A percentile compares a stretch with the other conserved stretches of the same genome.
Conservation (phyloP, 2,113 vertebrate species). For the Tiliqua scincoides region DNA sequence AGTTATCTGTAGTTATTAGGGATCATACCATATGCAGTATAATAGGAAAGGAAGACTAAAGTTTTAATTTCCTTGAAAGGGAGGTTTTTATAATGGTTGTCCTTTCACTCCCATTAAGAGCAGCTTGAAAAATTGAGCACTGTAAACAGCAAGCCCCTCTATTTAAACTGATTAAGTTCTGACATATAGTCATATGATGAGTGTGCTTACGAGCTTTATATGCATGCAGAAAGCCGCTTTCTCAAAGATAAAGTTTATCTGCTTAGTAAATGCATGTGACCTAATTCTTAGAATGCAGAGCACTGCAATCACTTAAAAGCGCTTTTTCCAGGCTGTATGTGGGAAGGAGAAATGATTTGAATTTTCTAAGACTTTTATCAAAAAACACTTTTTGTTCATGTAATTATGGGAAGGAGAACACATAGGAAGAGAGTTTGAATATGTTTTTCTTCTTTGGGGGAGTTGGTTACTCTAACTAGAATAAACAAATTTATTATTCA, state of each 20-base stretch:
- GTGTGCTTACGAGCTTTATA: neutral
- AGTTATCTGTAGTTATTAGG: neutral
- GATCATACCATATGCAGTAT: no score
- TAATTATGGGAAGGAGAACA: no score
- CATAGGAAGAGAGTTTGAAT: neutral
- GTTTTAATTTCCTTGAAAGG: no score
- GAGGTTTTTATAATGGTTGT: neutral
- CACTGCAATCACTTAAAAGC: neutral
- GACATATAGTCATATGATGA: neutral
- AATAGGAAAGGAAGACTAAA: no score
- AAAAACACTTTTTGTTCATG: neutral
- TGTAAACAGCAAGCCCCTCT: neutral
- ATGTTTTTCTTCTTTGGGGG: neutral
- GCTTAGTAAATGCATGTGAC: neutral
- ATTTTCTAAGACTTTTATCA: neutral
- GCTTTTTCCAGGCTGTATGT: neutral
- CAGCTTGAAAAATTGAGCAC: neutral
- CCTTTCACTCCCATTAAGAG: neutral
- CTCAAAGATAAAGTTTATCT: neutral
- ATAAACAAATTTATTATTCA: neutral
- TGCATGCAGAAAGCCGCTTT: neutral
- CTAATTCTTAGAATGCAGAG: neutral
- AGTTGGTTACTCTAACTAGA: neutral
- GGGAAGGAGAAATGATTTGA: neutral
- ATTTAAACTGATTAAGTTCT: neutral